Percentiles rank a stretch among this genome's conserved stretches.
These are phyloP conservation scores for Trissolcus brochymenae DNA, from an alignment of 2,888 invertebrate genomes.

Conservation along the genomic window DNA sequence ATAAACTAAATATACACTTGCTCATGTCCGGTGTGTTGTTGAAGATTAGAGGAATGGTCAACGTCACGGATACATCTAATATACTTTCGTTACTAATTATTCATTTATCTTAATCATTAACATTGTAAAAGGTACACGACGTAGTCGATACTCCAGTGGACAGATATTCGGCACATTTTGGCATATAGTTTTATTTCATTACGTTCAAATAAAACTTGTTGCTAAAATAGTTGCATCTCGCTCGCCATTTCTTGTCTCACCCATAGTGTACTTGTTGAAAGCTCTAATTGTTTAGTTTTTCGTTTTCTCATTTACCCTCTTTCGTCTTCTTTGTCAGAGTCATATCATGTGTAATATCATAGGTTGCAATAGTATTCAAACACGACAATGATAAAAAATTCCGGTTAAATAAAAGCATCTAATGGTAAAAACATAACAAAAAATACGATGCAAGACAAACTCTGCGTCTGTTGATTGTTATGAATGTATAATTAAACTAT, in stretches of 20 bases:
- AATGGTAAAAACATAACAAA: no score
- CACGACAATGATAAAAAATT: constrained; percentile 7
- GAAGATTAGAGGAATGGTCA: constrained; percentile 57
- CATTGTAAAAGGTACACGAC: constrained; percentile 62
- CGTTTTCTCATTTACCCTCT: constrained; percentile 4
- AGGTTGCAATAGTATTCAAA: constrained; percentile 1
- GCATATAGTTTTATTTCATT: constrained; percentile 63
- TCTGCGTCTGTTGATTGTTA: no score
- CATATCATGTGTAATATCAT: constrained; percentile 6
- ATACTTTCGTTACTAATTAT: constrained; percentile 61
- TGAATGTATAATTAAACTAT: no score
- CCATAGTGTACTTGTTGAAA: constrained; percentile 27
- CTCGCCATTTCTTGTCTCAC: constrained; percentile 21
- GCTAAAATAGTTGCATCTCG: constrained; percentile 53
- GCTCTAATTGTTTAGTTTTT: constrained; percentile 22
- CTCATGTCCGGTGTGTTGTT: constrained; percentile 43
- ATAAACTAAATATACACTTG: constrained; percentile 57
- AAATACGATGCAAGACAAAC: no score
- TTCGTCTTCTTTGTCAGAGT: background rate
- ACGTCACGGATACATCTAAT: constrained; percentile 48
- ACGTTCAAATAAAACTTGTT: constrained; percentile 35
- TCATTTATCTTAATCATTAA: constrained; percentile 48
- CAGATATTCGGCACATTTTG: constrained; percentile 70
- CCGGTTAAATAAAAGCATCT: no score
- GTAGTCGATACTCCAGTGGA: constrained; percentile 62